Percentiles rank a stretch among this genome's conserved stretches.
Conservation (phyloP, 2,113 vertebrate species). For the Pholis gunnellus region DNA sequence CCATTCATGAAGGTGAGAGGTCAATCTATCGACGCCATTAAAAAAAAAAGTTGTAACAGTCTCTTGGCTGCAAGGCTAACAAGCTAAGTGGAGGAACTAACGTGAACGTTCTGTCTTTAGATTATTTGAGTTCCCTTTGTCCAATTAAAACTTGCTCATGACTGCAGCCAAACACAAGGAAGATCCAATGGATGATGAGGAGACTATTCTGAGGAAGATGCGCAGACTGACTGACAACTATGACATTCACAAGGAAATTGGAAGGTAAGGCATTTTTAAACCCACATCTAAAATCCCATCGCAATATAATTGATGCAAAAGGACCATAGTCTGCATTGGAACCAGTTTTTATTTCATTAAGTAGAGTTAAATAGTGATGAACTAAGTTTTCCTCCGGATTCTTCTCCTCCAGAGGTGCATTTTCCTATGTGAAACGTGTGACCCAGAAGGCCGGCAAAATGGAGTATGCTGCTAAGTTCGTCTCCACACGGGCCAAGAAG, state of each 20-base stretch:
- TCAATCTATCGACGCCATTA: neutral
- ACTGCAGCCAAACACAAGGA: constrained; percentile 77
- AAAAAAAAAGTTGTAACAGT: neutral
- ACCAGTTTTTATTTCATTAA: neutral
- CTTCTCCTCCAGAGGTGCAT: constrained; percentile 88
- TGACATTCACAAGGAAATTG: constrained; percentile 94
- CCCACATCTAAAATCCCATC: neutral
- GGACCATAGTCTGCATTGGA: neutral
- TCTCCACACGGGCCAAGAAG: constrained; percentile 92
- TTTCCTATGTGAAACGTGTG: constrained; percentile 96
- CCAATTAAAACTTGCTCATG: neutral
- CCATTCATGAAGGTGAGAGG: constrained; percentile 87
- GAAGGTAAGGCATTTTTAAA: constrained; percentile 83
- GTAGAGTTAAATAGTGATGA: neutral
- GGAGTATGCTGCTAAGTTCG: constrained; percentile 95
- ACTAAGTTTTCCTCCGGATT: neutral
- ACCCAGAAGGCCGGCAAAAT: constrained; percentile 88
- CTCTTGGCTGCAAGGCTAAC: neutral
- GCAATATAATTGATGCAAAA: neutral
- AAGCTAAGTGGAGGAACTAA: neutral
- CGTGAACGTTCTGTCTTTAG: neutral
- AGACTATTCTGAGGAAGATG: constrained; percentile 87
- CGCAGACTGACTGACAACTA: constrained; percentile 92
- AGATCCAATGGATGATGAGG: constrained; percentile 85
- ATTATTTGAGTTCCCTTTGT: neutral